These are phyloP conservation scores for Hippopotamus amphibius DNA, from an alignment of 2,113 vertebrate genomes.

Conservation along the genomic window DNA sequence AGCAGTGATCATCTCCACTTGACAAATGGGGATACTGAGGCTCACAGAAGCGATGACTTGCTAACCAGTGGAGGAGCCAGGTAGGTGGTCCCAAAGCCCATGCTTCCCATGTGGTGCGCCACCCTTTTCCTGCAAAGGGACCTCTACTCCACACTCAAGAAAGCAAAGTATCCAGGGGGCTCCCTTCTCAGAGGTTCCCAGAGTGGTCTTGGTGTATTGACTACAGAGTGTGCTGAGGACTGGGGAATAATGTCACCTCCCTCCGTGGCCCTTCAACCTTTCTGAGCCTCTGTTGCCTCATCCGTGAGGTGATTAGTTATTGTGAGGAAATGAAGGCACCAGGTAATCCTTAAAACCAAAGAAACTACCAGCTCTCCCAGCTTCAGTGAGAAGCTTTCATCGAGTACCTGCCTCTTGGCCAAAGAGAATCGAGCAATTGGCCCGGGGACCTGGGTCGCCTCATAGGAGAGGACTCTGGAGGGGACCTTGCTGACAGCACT, in stretches of 20 bases:
- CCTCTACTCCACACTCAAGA: not conserved
- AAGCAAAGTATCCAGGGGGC: not conserved
- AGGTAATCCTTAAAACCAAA: not conserved
- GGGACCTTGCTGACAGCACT: not conserved
- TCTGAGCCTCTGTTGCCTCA: not conserved
- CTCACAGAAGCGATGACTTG: not conserved
- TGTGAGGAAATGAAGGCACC: not conserved
- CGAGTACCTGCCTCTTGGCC: not conserved
- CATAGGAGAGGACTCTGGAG: not conserved
- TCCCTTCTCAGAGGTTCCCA: not conserved
- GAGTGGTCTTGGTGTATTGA: not conserved
- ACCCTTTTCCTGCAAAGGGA: not conserved
- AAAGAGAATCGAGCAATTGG: not conserved
- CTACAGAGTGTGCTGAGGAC: not conserved
- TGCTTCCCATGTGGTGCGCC: not conserved
- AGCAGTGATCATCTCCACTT: not conserved
- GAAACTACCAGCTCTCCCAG: not conserved
- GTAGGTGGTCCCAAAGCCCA: not conserved
- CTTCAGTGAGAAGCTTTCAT: not conserved
- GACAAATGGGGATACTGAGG: not conserved
- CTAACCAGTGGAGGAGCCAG: not conserved
- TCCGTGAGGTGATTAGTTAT: not conserved
- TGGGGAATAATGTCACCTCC: not conserved
- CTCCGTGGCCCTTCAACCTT: not conserved
- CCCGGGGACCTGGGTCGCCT: not conserved